Conservation (phyloP, 2,797 vertebrate species). For the Rhodeus uyekii region DNA sequence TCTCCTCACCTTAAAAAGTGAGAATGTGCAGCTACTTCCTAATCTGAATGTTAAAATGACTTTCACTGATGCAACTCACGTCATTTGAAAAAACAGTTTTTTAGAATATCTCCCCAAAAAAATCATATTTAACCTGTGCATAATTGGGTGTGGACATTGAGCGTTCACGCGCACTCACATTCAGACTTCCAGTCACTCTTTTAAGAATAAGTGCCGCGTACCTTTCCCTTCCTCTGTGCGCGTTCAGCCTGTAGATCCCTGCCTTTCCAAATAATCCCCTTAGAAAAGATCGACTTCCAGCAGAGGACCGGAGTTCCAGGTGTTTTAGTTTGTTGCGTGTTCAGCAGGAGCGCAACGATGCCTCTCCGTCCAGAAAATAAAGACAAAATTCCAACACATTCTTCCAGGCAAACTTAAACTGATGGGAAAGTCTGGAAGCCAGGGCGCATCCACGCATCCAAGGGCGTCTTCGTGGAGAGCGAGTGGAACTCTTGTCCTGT, state of each 20-base stretch:
- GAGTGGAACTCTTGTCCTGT: conserved; percentile 30
- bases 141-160: conserved; percentile 6
- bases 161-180: background rate
- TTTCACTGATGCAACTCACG: background rate
- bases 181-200: background rate
- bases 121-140: too few relatives aligned
- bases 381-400: conserved; percentile 53
- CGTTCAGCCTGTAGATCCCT: conserved; percentile 14
- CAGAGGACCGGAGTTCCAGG: background rate
- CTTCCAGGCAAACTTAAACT: conserved; percentile 66
- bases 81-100: background rate
- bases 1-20: background rate
- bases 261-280: conserved; percentile 17
- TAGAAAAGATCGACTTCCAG: background rate
- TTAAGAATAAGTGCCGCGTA: background rate
- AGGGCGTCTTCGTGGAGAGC: background rate
- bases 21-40: background rate
- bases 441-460: conserved; percentile 21
- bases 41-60: background rate
- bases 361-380: background rate
- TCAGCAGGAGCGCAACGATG: conserved; percentile 15
- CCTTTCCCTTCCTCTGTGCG: conserved; percentile 38
- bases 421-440: conserved; percentile 29
- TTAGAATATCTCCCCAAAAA: background rate
- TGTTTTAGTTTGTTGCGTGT: conserved; percentile 21